Evolutionary conservation across 2,113 vertebrate species (phyloP).

Genomic region (pig (Sus scrofa)): DNA sequence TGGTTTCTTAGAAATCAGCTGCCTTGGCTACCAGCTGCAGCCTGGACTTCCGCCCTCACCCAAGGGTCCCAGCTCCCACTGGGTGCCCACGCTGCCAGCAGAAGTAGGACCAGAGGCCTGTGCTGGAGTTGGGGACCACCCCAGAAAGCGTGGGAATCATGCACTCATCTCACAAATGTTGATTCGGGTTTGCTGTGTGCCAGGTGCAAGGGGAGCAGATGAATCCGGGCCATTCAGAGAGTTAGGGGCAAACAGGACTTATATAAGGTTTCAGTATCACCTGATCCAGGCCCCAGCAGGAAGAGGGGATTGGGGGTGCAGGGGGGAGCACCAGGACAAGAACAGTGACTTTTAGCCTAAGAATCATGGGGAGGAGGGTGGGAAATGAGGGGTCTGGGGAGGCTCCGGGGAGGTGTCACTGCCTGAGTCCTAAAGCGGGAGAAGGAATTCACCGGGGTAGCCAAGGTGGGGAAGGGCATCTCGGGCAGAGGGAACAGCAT

Average conservation of each 20-base stretch:
- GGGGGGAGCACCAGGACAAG: not conserved
- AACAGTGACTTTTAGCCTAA: not conserved
- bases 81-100: not conserved
- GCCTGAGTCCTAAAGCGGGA: not conserved
- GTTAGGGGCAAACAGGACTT: not conserved
- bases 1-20: constrained; percentile 80
- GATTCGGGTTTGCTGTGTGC: not conserved
- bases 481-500: not conserved
- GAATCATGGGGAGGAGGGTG: not conserved
- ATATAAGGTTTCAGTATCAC: not conserved
- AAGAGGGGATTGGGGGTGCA: too few species aligned
- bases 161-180: not conserved
- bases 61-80: not conserved
- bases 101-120: too few species aligned
- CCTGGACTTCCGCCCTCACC: constrained; percentile 39
- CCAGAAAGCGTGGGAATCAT: not conserved
- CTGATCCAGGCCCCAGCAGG: not conserved
- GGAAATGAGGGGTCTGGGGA: not conserved
- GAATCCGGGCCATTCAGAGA: not conserved
- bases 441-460: not conserved
- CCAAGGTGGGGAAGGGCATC: not conserved
- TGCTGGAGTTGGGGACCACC: fast-evolving
- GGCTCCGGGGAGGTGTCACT: not conserved
- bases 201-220: not conserved
- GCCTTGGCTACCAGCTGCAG: not conserved